These are phyloP conservation scores for Odiellus spinosus DNA, from an alignment of 2,888 invertebrate species.

Conservation along the genomic window DNA sequence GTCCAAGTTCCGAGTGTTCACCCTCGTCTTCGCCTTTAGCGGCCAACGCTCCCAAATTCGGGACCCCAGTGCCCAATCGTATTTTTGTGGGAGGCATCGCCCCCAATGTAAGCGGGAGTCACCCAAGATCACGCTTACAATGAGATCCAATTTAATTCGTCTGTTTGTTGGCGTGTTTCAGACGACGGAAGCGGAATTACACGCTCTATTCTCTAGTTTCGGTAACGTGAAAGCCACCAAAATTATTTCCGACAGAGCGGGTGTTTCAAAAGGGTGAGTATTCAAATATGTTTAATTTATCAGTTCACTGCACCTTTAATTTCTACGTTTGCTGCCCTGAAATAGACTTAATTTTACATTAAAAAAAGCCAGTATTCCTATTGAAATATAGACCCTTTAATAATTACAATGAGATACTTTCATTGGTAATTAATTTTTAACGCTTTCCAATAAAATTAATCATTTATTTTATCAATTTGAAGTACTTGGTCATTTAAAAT, in stretches of 20 bases:
- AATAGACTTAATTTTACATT: not conserved
- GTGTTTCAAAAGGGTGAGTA: conserved; percentile 66
- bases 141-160: too few species aligned
- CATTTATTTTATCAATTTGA: too few species aligned
- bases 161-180: conserved; percentile 20
- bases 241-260: conserved; percentile 85
- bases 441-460: too few species aligned
- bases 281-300: not conserved
- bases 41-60: conserved; percentile 16
- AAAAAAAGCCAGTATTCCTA: not conserved
- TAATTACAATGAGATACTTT: too few species aligned
- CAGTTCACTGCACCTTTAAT: not conserved
- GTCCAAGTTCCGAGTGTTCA: conserved; percentile 11
- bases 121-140: too few species aligned
- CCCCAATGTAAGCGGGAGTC: conserved; percentile 14
- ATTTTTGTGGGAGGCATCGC: conserved; percentile 16
- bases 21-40: conserved; percentile 15
- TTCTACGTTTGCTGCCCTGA: not conserved
- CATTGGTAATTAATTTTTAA: too few species aligned
- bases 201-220: conserved; percentile 68
- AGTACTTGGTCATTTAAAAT: too few species aligned
- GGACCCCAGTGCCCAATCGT: conserved; percentile 15
- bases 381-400: too few species aligned
- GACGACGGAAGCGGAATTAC: conserved; percentile 80
- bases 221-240: conserved; percentile 69